Evolutionary conservation across 1,140 invertebrate species (phyloP).

Genomic region (Drosophila setifemur): DNA sequence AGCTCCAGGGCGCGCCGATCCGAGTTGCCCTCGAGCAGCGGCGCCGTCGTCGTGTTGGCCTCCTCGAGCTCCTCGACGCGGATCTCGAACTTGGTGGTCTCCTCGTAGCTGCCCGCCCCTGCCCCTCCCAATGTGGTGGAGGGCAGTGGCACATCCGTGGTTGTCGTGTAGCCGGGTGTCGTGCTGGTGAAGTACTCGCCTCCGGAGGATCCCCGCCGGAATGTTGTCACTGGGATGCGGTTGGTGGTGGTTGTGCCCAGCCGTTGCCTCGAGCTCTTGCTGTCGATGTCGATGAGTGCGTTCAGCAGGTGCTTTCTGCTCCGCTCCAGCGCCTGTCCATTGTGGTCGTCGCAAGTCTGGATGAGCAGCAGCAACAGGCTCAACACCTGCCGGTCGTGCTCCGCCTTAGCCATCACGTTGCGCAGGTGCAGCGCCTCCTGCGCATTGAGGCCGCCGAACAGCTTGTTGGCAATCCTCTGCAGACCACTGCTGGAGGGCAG

Average conservation of each 20-base stretch:
- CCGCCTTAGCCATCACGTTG: slow-evolving; percentile 91
- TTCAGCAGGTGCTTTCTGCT: slow-evolving; percentile 86
- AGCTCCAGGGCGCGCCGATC: slow-evolving; percentile 91
- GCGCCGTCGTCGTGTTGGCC: slow-evolving; percentile 42
- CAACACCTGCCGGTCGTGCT: slow-evolving; percentile 88
- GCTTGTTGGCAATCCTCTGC: slow-evolving; percentile 87
- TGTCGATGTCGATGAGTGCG: slow-evolving; percentile 85
- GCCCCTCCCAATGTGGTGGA: no score
- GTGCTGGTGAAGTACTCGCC: slow-evolving; percentile 55
- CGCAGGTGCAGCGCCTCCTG: slow-evolving; percentile 89
- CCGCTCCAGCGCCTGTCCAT: slow-evolving; percentile 86
- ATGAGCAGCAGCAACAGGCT: slow-evolving; percentile 89
- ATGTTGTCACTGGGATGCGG: slow-evolving; percentile 70
- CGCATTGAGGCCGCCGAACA: slow-evolving; percentile 89
- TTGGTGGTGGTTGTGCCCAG: slow-evolving; percentile 55
- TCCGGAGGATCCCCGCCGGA: slow-evolving; percentile 39
- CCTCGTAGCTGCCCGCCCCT: slow-evolving; percentile 56
- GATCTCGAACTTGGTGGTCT: slow-evolving; percentile 79
- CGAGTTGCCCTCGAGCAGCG: slow-evolving; percentile 80
- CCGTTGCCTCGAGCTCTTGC: slow-evolving; percentile 79
- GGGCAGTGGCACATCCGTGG: slow-evolving; percentile 64
- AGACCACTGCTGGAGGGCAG: slow-evolving; percentile 83
- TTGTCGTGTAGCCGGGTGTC: slow-evolving; percentile 62
- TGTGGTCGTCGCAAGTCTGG: slow-evolving; percentile 88
- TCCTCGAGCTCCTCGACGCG: slow-evolving; percentile 75